A percentile compares a stretch with the other conserved stretches of the same genome.
phyloP scores from a whole-genome alignment of 2,113 vertebrate species.

The Lonchura striata region DNA sequence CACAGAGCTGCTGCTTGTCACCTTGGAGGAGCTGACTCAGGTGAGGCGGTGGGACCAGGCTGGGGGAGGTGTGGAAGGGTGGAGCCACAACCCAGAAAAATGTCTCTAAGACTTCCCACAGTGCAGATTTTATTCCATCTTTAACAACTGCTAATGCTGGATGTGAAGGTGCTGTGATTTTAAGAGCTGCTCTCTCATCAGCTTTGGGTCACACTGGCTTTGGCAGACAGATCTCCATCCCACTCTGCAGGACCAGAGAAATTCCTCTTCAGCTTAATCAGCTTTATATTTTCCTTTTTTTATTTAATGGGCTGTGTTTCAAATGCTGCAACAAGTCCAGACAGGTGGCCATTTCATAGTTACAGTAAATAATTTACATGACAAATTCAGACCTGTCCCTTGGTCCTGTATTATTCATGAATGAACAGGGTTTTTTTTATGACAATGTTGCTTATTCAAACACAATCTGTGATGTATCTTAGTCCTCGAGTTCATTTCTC shows the following conservation, averaged over 20 bases:
- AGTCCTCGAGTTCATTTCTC: neutral
- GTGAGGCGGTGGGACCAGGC: neutral
- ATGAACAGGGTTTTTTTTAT: neutral
- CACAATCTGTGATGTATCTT: neutral
- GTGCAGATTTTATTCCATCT: neutral
- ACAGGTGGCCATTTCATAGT: conserved; percentile 4
- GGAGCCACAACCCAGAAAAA: neutral
- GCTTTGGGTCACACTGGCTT: neutral
- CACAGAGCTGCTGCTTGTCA: neutral
- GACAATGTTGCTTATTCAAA: conserved; percentile 16
- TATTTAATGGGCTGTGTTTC: neutral
- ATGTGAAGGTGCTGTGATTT: neutral
- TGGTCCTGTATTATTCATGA: conserved; percentile 50
- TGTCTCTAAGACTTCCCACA: neutral
- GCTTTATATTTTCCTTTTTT: neutral
- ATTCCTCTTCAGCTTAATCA: neutral
- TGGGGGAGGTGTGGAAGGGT: neutral
- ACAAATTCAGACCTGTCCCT: conserved; percentile 42
- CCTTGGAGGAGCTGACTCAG: neutral
- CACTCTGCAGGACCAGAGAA: rapidly evolving
- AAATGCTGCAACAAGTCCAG: neutral
- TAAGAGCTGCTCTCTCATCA: neutral
- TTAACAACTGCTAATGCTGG: neutral
- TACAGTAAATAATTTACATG: conserved; percentile 50
- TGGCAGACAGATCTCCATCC: neutral